Base-by-base conservation (phyloP, 2,113 vertebrate genomes). In the Aythya baeri region DNA sequence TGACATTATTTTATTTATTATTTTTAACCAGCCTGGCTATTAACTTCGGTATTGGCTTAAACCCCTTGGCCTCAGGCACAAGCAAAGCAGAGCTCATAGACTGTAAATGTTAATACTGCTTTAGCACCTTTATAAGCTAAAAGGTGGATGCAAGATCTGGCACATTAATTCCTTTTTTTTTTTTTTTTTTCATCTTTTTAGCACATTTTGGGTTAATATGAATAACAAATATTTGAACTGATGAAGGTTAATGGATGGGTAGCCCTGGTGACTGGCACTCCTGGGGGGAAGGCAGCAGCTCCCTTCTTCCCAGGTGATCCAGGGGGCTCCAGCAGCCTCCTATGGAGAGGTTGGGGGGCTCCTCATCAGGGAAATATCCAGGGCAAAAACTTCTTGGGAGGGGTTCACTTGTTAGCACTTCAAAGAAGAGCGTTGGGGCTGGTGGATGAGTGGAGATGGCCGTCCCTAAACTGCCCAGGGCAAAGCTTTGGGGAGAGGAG, bases 51-150 rank as follows among this genome's bases (percentile, higher is more conserved):
- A 52, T 91, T 87, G 89, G 94, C 92, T 96, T 92, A 96, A 97
- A 91, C 81, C 94, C 88, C 79, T 49, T 95, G 91, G 95, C 96
- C 96, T 84, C 70, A 77, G 95, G 97, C 94, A 44, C 27, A 22
- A 84, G 95, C 79, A 86, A 78, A 95, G 93, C 94, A 91, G 91
- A 96, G 83, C 95, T 97, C 96, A 88, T 81, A 91, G 59, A 89
- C 94, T 91, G 85, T 96, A 97, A 96, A 97, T 97, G 97, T 97
- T 97, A 97, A 97, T 96, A 84, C 95, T 94, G 95, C 93, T 97
- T 97, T 89, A 96, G 89, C 93, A 74, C 94, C 94, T 83, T 94
- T 95, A 96, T 97, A 95, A 97, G 93, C 95, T 94, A 94, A 97
- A 97, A 96, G 95, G 96, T 95, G 89, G 95, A 88, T 95, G 93